Base-by-base conservation (phyloP, 2,797 vertebrate genomes). In the Enteromius mattozi region DNA sequence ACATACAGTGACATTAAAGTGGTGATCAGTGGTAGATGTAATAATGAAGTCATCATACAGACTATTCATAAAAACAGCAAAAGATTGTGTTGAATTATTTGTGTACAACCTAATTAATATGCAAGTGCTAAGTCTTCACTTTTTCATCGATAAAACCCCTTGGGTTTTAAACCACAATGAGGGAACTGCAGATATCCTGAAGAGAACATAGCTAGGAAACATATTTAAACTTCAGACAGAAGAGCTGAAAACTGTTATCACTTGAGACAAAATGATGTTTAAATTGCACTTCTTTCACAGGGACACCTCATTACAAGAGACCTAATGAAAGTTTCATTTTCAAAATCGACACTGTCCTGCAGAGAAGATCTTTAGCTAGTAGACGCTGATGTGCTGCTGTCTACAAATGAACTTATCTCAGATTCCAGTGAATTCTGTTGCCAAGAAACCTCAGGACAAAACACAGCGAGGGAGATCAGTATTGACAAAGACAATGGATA, bases 401-500 rank as follows among this genome's bases (percentile, higher is more conserved):
- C 37, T 74, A 21, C 56, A 77, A 69, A 76, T 51, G 1, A 35
- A 42, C 59, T 74, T 70, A 47, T 49, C 42, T 49, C 16, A 14
- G 21, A 54, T 71, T 87, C 78, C 33, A 33, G 33, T 19, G 21
- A 33, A 56, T 63, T 51, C 6, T 65, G 75, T 76, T 75, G 69
- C 76, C 42, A 70, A 71, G 78, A 71, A 82, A 76, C 79, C 51
- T 56, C 56, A 65, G 35, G 72, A 84, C 79, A 66, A 70, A 82
- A 82, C 47, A 75, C 40, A 54, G 47, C 0, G 13, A 65, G 63
- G 19, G 27, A 80, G 42, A 74, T 70, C 42, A 40, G 14, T 81
- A 66, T 83, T 45, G 76, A 85, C 83, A 42, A 61, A 86, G 65
- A 81, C 74, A 76, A 56, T 66, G 30, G 21, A 59, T 37, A 27